Percentiles rank a stretch among this genome's conserved stretches.
Evolutionary conservation across 2,797 vertebrate species (phyloP).

Genomic region (Calcarius lapponicus): DNA sequence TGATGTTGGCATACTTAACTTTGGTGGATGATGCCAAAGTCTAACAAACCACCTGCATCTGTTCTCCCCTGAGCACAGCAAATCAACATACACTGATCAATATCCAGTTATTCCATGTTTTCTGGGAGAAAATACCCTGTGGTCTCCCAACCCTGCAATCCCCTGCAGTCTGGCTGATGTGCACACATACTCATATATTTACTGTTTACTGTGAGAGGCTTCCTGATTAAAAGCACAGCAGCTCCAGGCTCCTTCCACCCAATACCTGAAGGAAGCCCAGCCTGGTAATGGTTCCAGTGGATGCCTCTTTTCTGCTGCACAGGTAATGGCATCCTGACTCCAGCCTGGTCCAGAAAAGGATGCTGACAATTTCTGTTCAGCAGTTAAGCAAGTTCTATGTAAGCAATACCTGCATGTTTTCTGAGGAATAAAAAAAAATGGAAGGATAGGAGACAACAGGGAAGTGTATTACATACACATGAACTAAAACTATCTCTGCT

Average conservation of each 20-base stretch:
- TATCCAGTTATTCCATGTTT: accelerated
- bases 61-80: not conserved
- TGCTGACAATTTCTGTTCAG: not conserved
- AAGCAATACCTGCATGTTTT: not conserved
- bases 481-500: not conserved
- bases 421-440: not conserved
- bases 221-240: not conserved
- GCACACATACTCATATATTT: not conserved
- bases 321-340: not conserved
- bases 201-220: not conserved
- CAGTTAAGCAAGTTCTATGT: not conserved
- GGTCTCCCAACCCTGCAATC: not conserved
- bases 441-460: not conserved
- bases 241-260: not conserved
- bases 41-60: not conserved
- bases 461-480: not conserved
- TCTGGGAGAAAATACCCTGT: not conserved
- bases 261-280: not conserved
- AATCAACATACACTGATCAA: accelerated
- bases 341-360: not conserved
- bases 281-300: not conserved
- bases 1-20: not conserved
- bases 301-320: not conserved
- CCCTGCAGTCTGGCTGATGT: not conserved
- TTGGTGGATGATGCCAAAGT: not conserved